phyloP scores from a whole-genome alignment of 2,888 invertebrate genomes.

The Geophilus truncorum region DNA sequence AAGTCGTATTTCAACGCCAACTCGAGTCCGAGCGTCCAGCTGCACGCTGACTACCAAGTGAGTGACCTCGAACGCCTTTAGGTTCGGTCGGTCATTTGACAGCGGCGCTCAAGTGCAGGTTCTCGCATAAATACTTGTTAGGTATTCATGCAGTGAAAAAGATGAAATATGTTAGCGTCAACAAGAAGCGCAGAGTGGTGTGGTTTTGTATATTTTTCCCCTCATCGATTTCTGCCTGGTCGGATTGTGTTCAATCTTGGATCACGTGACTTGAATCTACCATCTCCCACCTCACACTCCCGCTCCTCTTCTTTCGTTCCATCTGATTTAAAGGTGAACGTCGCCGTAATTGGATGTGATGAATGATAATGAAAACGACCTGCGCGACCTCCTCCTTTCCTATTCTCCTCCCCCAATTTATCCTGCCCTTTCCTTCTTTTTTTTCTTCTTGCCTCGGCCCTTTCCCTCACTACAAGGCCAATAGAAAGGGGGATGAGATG shows the following conservation, averaged over 20 bases:
- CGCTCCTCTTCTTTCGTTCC: background rate
- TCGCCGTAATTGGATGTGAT: conserved; percentile 13
- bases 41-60: conserved; percentile 10
- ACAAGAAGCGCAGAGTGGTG: background rate
- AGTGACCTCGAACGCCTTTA: conserved; percentile 12
- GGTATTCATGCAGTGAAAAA: conserved; percentile 3
- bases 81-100: conserved; percentile 16
- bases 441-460: background rate
- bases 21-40: conserved; percentile 4
- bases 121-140: conserved; percentile 8
- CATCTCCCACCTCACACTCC: background rate
- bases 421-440: background rate
- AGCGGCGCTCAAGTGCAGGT: background rate
- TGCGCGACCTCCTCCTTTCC: background rate
- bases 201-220: conserved; percentile 22
- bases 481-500: background rate
- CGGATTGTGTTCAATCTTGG: conserved; percentile 1
- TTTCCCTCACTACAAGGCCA: background rate
- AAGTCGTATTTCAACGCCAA: conserved; percentile 18
- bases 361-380: conserved; percentile 25
- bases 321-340: conserved; percentile 15
- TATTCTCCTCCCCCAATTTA: background rate
- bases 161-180: conserved; percentile 10
- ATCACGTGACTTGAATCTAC: conserved; percentile 8
- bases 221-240: conserved; percentile 22